Base-by-base conservation (phyloP, 2,888 invertebrate genomes). In the Ophonus ardosiacus region DNA sequence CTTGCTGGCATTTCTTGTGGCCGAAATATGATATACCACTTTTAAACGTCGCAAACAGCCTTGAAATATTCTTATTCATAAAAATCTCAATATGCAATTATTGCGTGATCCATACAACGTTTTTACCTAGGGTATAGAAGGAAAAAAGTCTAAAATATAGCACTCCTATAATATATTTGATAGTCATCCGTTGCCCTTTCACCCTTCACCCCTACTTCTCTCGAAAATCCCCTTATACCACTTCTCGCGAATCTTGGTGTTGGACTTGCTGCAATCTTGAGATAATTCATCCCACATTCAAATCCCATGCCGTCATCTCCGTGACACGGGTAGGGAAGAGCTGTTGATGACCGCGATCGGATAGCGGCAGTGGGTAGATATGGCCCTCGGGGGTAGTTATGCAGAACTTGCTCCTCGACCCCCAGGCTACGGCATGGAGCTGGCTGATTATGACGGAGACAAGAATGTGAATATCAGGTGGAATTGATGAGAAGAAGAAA, bases 351-450 rank as follows among this genome's bases (percentile, higher is more conserved):
- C 79, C 86, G 86, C 82, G 86, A 86, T 88, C 86, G 86, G 88
- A 88, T 88, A 88, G 85, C 86, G 87, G 43, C 43, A 51, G 10
- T 1, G 43, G 43, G 43, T 51, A 51, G 89, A 91, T 90, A 89
- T 88, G 89, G 87, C 91, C 88, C 90, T 85, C 71, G 91, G 91
- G 91, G 89, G 90, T 89, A 90, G 91, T 91, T 91, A 91, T 91
- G 91, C 90, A 91, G 91, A 91, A 91, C 90, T 90, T 88, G 89
- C 88, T 87, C 88, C 87, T 87, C 89, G 88, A 88, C 85, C 87
- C 87, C 87, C 86, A 88, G 87, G 68, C 13, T 13, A 7, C 15
- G 18, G 31, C 31, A 31, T 31, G 31, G 5, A 31, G 6, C 31
- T 31, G 31, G 3, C 10, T 74, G 71, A 74, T 74, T 74, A 74